Base-by-base conservation (phyloP, 2,797 vertebrate genomes). In the Gymnocypris eckloni region DNA sequence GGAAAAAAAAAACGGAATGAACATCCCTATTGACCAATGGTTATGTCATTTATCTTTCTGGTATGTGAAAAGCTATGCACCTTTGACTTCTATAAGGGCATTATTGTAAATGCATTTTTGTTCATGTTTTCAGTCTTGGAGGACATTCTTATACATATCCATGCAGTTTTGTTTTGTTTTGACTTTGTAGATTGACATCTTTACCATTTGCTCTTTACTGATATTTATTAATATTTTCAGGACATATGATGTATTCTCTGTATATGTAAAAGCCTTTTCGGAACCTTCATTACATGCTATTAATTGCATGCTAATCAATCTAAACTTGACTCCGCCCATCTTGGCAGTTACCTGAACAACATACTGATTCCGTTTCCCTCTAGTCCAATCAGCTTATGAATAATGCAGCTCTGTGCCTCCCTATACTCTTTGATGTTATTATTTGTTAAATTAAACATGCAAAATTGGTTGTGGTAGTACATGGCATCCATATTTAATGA, bases 381-480 rank as follows among this genome's bases (percentile, higher is more conserved):
- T 90, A 84, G 90, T 91, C 78, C 85, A 71, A 81, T 90, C 83
- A 67, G 84, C 88, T 93, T 86, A 93, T 95, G 90, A 82, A 91
- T 93, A 92, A 94, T 95, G 94, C 91, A 94, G 72, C 83, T 88
- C 61, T 50, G 16, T 28, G 86, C 89, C 86, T 85, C 88, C 91
- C 80, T 81, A 80, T 89, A 87, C 77, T 90, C 89, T 93, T 91
- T 92, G 90, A 93, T 92, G 90, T 92, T 92, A 90, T 92, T 92
- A 92, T 93, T 91, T 93, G 89, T 91, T 93, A 83, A 93, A 94
- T 93, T 92, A 92, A 95, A 93, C 91, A 92, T 92, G 84, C 85
- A 88, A 90, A 90, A 91, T 91, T 83, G 83, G 87, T 89, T 92
- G 87, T 90, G 86, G 88, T 87, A 90, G 87, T 93, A 86, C 89